Evolutionary conservation across 2,113 vertebrate genomes (phyloP), one percentile per base, ranked within the genome.

Genomic region (Phrynosoma platyrhinos): DNA sequence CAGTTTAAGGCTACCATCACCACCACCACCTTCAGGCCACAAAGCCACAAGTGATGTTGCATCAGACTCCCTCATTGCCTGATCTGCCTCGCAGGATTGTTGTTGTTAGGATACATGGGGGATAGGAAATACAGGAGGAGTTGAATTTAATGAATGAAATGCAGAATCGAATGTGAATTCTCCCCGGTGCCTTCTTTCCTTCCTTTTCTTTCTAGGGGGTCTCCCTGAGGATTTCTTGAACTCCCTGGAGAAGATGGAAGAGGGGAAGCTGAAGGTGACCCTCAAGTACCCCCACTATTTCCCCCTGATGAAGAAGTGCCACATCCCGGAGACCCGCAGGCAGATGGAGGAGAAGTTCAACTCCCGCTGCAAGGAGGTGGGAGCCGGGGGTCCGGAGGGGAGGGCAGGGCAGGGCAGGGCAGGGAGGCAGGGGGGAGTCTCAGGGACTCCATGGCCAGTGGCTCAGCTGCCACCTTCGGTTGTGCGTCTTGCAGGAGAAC

Each of bases 201-300:
- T 53, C 18, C 2, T 8, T 81, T 66, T 36, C 68, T 79, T 27
- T 30, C 12, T 88, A 99, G 99, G 98, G 0, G 99, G 99, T 0
- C 98, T 99, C 47, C 98, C 99, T 0, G 98, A 99, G 84, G 99
- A 99, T 92, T 99, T 99, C 89, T 93, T 99, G 36, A 97, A 94
- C 92, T 98, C 98, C 1, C 95, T 99, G 95, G 99, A 99, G 89
- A 97, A 97, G 93, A 97, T 96, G 0, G 97, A 97, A 20, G 97
- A 96, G 0, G 98, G 97, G 20, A 97, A 96, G 85, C 94, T 99
- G 85, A 99, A 99, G 88, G 97, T 99, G 77, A 99, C 98, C 0
- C 95, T 99, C 76, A 99, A 99, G 89, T 99, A 99, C 94, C 99
- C 99, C 0, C 99, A 99, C 89, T 99, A 99, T 90, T 99, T 99